Conservation (phyloP, 1,140 invertebrate species). For the Procambarus clarkii region DNA sequence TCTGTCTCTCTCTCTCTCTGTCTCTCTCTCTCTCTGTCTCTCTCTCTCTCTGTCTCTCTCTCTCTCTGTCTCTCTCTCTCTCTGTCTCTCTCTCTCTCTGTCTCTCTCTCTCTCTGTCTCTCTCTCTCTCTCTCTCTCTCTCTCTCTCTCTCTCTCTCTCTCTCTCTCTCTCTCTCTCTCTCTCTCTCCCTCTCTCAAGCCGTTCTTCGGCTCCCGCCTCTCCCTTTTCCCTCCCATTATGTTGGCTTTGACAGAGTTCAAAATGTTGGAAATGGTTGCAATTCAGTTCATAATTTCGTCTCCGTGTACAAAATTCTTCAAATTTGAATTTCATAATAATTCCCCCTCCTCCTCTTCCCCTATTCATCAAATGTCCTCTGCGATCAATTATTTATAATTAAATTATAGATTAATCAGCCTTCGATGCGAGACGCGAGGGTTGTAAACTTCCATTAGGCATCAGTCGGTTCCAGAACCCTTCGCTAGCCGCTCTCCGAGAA, state of each 20-base stretch:
- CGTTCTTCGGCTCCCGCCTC: not conserved
- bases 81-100: no score
- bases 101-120: no score
- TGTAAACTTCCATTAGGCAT: slow-evolving; percentile 48
- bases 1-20: no score
- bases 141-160: not conserved
- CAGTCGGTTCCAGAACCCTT: slow-evolving; percentile 55
- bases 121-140: no score
- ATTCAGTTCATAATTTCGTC: slow-evolving; percentile 44
- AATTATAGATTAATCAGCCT: slow-evolving; percentile 71
- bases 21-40: no score
- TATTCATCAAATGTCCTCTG: slow-evolving; percentile 64
- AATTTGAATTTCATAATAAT: slow-evolving; percentile 63
- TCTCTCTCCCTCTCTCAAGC: not conserved
- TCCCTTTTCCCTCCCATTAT: not conserved
- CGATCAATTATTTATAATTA: slow-evolving; percentile 70
- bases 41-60: no score
- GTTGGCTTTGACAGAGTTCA: slow-evolving; percentile 20
- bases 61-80: no score
- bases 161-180: not conserved
- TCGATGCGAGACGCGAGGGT: slow-evolving; percentile 53
- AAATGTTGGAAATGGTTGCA: slow-evolving; percentile 24
- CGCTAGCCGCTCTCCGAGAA: slow-evolving; percentile 18
- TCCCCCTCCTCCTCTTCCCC: slow-evolving; percentile 60
- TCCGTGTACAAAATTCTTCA: slow-evolving; percentile 30